phyloP scores from a whole-genome alignment of 2,797 vertebrate species.

The Arctocebus calabarensis region DNA sequence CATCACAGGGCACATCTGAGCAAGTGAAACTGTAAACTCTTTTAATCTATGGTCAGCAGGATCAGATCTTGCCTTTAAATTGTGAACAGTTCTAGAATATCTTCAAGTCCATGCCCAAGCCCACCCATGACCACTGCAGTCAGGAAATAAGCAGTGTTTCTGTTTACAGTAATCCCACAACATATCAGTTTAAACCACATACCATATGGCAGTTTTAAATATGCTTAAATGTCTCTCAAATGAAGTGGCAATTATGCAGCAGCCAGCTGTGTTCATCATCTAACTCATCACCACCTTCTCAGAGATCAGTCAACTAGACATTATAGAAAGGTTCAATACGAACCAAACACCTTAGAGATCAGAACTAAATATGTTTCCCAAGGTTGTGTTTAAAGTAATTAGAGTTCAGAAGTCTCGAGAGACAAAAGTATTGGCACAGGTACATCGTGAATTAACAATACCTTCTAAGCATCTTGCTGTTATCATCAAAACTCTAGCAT shows the following conservation, averaged over 20 bases:
- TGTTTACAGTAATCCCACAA: not conserved
- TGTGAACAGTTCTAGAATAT: conserved; percentile 9
- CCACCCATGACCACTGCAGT: not conserved
- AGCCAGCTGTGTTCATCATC: conserved; percentile 56
- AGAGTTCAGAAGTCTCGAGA: conserved; percentile 4
- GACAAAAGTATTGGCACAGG: conserved; percentile 27
- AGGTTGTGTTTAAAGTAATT: conserved; percentile 33
- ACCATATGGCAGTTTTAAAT: conserved; percentile 57
- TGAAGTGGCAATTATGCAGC: conserved; percentile 67
- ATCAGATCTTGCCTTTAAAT: conserved; percentile 34
- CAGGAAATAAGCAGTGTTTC: conserved; percentile 16
- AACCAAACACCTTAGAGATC: conserved; percentile 34
- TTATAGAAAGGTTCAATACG: conserved; percentile 56
- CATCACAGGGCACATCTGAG: not conserved
- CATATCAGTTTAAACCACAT: not conserved
- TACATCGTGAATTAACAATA: not conserved
- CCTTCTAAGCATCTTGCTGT: not conserved
- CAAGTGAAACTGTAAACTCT: conserved; percentile 1
- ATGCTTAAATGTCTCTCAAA: conserved; percentile 61
- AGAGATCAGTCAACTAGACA: conserved; percentile 51
- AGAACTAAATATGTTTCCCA: conserved; percentile 42
- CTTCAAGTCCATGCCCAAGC: not conserved
- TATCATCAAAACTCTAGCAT: not conserved
- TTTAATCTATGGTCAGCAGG: not conserved
- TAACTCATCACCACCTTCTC: conserved; percentile 61